Percentiles rank a stretch among this genome's conserved stretches.
Evolutionary conservation across 2,888 invertebrate species (phyloP).

Genomic region (Metalampra italica): DNA sequence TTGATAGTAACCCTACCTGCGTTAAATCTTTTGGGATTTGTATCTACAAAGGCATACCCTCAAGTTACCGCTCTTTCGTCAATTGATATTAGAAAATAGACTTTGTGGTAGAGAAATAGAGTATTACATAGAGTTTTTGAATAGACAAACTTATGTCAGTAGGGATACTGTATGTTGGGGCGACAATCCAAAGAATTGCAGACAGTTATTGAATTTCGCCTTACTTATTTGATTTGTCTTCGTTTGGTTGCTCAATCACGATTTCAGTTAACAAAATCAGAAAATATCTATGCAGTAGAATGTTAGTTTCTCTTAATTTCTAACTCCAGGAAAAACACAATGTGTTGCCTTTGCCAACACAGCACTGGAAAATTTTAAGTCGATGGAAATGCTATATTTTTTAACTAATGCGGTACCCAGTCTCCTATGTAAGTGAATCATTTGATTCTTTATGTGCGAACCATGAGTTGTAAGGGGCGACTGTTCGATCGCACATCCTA

Average conservation of each 20-base stretch:
- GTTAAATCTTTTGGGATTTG: conserved; percentile 67
- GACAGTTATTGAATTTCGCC: conserved; percentile 73
- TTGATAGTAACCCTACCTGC: conserved; percentile 10
- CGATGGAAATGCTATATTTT: too few relatives aligned
- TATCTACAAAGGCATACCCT: conserved; percentile 34
- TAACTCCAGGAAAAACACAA: too few relatives aligned
- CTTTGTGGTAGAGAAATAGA: conserved; percentile 27
- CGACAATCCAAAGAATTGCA: conserved; percentile 66
- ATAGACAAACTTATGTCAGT: conserved; percentile 18
- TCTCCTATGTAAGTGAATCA: not conserved
- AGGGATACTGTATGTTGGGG: conserved; percentile 52
- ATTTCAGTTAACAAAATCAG: too few relatives aligned
- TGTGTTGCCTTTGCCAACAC: too few relatives aligned
- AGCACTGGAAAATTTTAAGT: too few relatives aligned
- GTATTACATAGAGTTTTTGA: not conserved
- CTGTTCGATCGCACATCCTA: conserved; percentile 58
- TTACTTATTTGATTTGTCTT: conserved; percentile 68
- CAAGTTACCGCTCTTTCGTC: conserved; percentile 16
- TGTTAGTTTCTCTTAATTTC: too few relatives aligned
- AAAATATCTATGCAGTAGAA: too few relatives aligned
- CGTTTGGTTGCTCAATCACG: conserved; percentile 44
- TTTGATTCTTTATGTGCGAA: not conserved
- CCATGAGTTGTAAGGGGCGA: conserved; percentile 24
- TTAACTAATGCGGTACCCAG: too few relatives aligned
- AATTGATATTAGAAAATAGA: conserved; percentile 26